Evolutionary conservation across 2,797 vertebrate species (phyloP).

Genomic region (Sternarchorhynchus goeldii): DNA sequence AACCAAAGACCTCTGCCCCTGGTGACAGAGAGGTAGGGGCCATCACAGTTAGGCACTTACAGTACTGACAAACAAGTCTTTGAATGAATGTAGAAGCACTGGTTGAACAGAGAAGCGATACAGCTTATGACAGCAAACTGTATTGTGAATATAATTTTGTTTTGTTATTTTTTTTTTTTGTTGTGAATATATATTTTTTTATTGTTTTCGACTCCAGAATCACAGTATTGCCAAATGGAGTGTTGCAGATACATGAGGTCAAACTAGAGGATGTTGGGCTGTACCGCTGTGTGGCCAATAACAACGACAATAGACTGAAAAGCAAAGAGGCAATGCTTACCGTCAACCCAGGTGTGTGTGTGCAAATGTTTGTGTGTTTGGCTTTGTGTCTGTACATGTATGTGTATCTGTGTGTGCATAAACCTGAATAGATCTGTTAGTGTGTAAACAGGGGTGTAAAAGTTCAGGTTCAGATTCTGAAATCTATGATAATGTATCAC

Average conservation of each 20-base stretch:
- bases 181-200: background rate
- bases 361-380: conserved; percentile 25
- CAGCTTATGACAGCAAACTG: no score
- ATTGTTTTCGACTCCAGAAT: conserved; percentile 74
- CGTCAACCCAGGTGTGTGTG: conserved; percentile 81
- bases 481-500: no score
- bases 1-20: conserved; percentile 85
- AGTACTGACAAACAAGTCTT: background rate
- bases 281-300: conserved; percentile 89
- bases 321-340: conserved; percentile 85
- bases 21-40: conserved; percentile 82
- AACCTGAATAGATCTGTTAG: background rate
- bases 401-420: background rate
- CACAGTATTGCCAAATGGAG: conserved; percentile 87
- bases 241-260: conserved; percentile 91
- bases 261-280: conserved; percentile 82
- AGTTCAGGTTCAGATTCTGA: no score
- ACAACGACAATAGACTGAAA: conserved; percentile 76
- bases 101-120: no score
- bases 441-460: no score
- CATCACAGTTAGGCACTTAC: background rate
- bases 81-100: background rate
- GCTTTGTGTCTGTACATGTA: background rate
- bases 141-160: background rate
- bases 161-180: no score